Evolutionary conservation across 2,888 invertebrate species (phyloP).

Genomic region (Ennomos fuscantarius): DNA sequence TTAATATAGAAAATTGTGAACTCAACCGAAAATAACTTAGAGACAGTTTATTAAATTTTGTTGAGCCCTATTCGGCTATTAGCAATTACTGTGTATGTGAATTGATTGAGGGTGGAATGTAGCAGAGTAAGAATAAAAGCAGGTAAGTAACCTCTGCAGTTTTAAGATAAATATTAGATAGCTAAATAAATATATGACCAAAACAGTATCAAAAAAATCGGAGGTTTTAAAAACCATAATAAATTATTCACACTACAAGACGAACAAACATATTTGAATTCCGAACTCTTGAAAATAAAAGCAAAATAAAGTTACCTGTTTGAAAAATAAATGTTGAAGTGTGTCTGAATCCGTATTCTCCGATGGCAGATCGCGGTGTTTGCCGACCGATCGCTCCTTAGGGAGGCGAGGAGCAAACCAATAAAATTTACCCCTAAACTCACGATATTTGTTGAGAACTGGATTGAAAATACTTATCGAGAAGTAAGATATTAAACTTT

Average conservation of each 20-base stretch:
- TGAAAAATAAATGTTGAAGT: slow-evolving; percentile 37
- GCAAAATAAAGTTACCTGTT: slow-evolving; percentile 10
- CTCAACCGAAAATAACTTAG: slow-evolving; percentile 68
- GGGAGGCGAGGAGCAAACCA: slow-evolving; percentile 71
- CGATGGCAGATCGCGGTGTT: slow-evolving; percentile 65
- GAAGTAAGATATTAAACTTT: slow-evolving; percentile 23
- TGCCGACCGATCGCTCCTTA: slow-evolving; percentile 78
- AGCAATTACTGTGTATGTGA: slow-evolving; percentile 6
- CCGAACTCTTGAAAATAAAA: no score
- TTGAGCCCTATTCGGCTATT: slow-evolving; percentile 46
- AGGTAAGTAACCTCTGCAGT: no score
- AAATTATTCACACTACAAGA: no score
- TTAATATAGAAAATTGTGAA: slow-evolving; percentile 84
- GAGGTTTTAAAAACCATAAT: no score
- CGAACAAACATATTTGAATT: no score
- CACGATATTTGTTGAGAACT: slow-evolving; percentile 64
- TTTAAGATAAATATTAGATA: no score
- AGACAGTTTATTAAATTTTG: slow-evolving; percentile 80
- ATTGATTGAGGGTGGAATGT: slow-evolving; percentile 12
- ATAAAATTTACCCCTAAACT: slow-evolving; percentile 70
- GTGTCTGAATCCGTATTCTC: slow-evolving; percentile 52
- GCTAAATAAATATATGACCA: no score
- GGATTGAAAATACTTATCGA: slow-evolving; percentile 44
- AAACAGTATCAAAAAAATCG: no score
- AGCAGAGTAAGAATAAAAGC: background rate